Conservation (phyloP, 2,888 invertebrate genomes). For the Melinaea marsaeus region DNA sequence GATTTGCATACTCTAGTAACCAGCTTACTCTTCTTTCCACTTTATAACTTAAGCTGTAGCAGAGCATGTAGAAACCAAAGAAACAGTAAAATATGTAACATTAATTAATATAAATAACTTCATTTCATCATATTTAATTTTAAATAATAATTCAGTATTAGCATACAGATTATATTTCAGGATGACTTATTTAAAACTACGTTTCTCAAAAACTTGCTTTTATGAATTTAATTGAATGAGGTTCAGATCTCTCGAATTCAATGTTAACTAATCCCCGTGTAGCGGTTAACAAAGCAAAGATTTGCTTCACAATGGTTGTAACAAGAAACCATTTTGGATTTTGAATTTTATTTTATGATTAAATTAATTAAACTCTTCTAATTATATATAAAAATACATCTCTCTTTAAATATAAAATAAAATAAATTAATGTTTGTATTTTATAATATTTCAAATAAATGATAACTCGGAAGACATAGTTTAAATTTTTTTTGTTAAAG, state of each 20-base stretch:
- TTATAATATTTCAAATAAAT: no score
- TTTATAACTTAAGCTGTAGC: background rate
- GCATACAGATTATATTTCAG: background rate
- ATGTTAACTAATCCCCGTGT: background rate
- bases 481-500: no score
- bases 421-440: no score
- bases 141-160: no score
- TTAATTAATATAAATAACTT: no score
- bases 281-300: conserved; percentile 5
- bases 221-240: background rate
- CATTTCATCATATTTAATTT: no score
- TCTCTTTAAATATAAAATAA: no score
- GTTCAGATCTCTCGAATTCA: background rate
- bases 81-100: no score
- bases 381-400: no score
- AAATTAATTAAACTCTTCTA: background rate
- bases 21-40: background rate
- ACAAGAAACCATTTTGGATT: background rate
- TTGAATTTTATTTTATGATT: background rate
- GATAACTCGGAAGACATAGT: no score
- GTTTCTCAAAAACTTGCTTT: background rate
- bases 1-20: conserved; percentile 14
- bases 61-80: no score
- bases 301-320: background rate
- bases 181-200: background rate